These are phyloP conservation scores for Clusia tigrina DNA, from an alignment of 2,888 invertebrate species.

Conservation along the genomic window DNA sequence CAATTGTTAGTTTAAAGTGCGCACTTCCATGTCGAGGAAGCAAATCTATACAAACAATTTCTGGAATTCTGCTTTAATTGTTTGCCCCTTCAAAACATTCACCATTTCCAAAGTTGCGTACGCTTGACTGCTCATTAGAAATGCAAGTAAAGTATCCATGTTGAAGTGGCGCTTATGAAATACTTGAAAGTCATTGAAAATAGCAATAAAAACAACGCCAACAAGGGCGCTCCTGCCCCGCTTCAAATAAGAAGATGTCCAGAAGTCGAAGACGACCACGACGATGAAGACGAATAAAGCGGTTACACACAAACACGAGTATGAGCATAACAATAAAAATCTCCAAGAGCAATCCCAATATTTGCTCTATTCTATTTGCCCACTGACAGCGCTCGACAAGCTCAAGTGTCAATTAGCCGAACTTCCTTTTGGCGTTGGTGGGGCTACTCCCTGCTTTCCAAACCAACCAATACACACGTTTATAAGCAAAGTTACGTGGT, in stretches of 20 bases:
- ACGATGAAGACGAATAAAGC: neutral
- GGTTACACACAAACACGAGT: neutral
- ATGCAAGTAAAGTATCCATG: conserved; percentile 11
- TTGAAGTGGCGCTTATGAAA: neutral
- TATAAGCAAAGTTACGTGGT: too few relatives aligned
- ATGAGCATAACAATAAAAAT: neutral
- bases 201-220: neutral
- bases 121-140: conserved; percentile 6
- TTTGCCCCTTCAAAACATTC: too few relatives aligned
- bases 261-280: neutral
- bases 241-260: neutral
- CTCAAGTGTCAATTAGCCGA: conserved; percentile 25
- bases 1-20: too few relatives aligned
- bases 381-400: conserved; percentile 14
- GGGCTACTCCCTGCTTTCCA: neutral
- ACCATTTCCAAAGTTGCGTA: neutral
- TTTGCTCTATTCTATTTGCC: conserved; percentile 2
- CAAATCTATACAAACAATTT: too few relatives aligned
- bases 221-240: neutral
- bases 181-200: conserved; percentile 8
- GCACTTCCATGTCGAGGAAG: too few relatives aligned
- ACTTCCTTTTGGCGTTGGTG: neutral
- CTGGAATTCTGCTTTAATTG: too few relatives aligned
- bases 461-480: too few relatives aligned
- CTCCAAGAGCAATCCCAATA: neutral